These are phyloP conservation scores for Patella ulyssiponensis DNA, from an alignment of 2,888 invertebrate species.

Conservation along the genomic window DNA sequence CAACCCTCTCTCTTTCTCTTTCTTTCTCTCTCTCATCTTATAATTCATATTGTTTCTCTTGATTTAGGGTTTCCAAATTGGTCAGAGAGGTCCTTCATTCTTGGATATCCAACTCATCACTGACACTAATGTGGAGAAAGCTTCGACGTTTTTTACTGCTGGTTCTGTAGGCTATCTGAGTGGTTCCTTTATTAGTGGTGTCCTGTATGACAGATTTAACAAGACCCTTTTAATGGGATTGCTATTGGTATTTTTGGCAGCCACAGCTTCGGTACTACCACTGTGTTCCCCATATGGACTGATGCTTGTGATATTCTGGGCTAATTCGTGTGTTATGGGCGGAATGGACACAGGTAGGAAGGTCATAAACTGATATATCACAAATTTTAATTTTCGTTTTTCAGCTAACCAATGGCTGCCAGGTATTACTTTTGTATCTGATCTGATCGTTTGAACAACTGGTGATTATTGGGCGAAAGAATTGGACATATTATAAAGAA, in stretches of 20 bases:
- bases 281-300: conserved; percentile 65
- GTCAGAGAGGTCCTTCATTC: conserved; percentile 71
- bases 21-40: no score
- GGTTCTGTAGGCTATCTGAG: conserved; percentile 70
- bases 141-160: conserved; percentile 68
- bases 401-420: no score
- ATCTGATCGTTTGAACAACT: no score
- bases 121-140: conserved; percentile 58
- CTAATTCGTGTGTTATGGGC: conserved; percentile 67
- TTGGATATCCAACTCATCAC: conserved; percentile 67
- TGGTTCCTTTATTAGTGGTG: conserved; percentile 68
- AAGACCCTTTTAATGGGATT: conserved; percentile 67
- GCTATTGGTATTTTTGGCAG: conserved; percentile 66
- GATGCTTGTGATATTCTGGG: conserved; percentile 60
- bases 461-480: no score
- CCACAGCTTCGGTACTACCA: conserved; percentile 67
- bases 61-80: conserved; percentile 69
- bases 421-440: no score
- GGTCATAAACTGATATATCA: no score
- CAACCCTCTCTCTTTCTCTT: no score
- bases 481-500: no score
- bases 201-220: conserved; percentile 57
- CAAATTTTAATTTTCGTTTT: no score
- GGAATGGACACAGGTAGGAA: conserved; percentile 57
- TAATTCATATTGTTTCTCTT: not conserved